Evolutionary conservation across 1,140 invertebrate species (phyloP), one percentile per base, ranked within the genome.

Genomic region (Apis dorsata): DNA sequence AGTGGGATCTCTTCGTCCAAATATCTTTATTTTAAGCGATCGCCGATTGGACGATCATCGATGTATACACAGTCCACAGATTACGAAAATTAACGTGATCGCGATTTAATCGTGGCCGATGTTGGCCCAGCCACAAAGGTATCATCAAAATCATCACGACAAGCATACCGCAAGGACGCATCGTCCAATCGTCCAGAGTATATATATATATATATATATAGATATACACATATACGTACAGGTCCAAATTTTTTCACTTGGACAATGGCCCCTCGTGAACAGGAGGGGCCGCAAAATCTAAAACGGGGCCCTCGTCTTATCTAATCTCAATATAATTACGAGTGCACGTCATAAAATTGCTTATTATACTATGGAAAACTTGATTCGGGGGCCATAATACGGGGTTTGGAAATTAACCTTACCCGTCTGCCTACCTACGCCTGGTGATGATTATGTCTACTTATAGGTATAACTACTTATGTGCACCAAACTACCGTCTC

Each of bases 301-400:
- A 84, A 44, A 74, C 83, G 77, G 72, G 59, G 5, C 49, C 57
- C 49, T 51, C 79, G 70, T 87, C 85, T 88, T 88, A 88, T 90
- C 86, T 90, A 90, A 90, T 90, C 86, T 89, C 79, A 85, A 90
- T 90, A 89, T 92, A 92, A 92, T 92, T 92, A 87, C 91, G 87
- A 89, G 89, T 88, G 90, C 91, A 90, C 88, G 85, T 89, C 90
- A 91, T 92, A 89, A 94, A 93, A 93, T 93, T 93, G 92, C 92
- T 93, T 93, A 93, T 93, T 93, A 94, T 92, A 91, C 91, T 94
- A 92, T 93, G 91, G 92, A 93, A 93, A 93, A 93, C 91, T 92
- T 93, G 92, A 93, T 93, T 93, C 92, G 90, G 91, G 90, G 85
- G 89, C 89, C 81, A 90, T 91, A 92, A 92, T 92, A 90, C 89